A percentile compares a stretch with the other conserved stretches of the same genome.
phyloP scores from a whole-genome alignment of 1,140 invertebrate genomes.

The Meloidogyne hapla region DNA sequence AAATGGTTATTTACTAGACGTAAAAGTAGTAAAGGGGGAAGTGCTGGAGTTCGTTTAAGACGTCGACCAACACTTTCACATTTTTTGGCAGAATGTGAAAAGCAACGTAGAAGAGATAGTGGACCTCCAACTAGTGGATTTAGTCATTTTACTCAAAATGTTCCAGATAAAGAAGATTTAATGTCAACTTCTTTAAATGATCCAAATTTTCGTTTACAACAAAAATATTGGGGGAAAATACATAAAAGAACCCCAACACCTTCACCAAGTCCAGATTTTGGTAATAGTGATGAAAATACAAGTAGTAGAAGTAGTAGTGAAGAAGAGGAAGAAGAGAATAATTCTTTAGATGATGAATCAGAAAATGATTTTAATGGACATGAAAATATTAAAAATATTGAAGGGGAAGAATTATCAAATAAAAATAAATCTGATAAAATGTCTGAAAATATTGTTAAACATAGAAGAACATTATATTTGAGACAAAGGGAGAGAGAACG shows the following conservation, averaged over 20 bases:
- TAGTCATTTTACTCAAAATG: constrained; percentile 17
- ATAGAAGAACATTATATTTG: not conserved
- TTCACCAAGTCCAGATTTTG: not conserved
- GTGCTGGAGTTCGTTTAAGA: not conserved
- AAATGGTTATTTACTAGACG: constrained; percentile 23
- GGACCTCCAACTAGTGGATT: not conserved
- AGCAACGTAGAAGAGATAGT: constrained; percentile 21
- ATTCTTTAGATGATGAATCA: not conserved
- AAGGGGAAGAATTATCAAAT: not conserved
- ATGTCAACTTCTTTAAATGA: constrained; percentile 25
- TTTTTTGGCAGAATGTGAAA: constrained; percentile 37
- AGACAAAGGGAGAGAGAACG: constrained; percentile 1
- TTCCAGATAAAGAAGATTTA: constrained; percentile 22
- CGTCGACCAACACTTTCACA: constrained; percentile 39
- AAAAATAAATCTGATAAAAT: not conserved
- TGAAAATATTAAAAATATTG: not conserved
- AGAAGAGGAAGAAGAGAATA: not conserved
- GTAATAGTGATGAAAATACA: constrained; percentile 3
- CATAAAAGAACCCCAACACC: constrained; percentile 22
- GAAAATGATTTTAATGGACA: not conserved
- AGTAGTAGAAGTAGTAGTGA: constrained; percentile 10
- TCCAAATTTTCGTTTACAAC: constrained; percentile 40
- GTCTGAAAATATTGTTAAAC: not conserved
- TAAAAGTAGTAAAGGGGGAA: not conserved
- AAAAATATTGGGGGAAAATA: constrained; percentile 54